A percentile compares a stretch with the other conserved stretches of the same genome.
phyloP scores from a whole-genome alignment of 2,113 vertebrate species.

The Melanotaenia duboulayi region DNA sequence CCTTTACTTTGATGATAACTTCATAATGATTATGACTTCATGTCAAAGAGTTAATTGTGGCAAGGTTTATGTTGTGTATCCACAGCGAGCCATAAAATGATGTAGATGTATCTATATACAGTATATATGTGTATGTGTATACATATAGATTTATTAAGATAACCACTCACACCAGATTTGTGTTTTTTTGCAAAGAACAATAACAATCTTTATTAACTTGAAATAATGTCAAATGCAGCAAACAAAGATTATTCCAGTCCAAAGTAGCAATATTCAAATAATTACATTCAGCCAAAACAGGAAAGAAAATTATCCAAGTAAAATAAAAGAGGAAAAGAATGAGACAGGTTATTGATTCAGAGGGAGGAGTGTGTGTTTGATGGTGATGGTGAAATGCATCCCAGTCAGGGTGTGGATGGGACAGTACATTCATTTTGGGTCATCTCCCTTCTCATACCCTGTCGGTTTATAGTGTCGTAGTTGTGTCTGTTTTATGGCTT shows the following conservation, averaged over 20 bases:
- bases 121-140: no score
- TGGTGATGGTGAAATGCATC: slow-evolving; percentile 37
- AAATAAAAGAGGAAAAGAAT: not conserved
- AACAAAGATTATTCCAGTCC: slow-evolving; percentile 74
- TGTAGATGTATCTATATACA: no score
- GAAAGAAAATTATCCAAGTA: slow-evolving; percentile 42
- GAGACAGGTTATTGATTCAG: slow-evolving; percentile 28
- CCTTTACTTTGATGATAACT: slow-evolving; percentile 47
- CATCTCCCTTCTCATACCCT: slow-evolving; percentile 21
- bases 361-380: slow-evolving; percentile 29
- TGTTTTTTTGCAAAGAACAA: slow-evolving; percentile 74
- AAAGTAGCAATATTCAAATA: slow-evolving; percentile 72
- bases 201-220: slow-evolving; percentile 75
- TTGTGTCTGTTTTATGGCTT: slow-evolving; percentile 57
- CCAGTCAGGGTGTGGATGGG: slow-evolving; percentile 10
- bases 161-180: slow-evolving; percentile 2
- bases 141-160: no score
- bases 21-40: slow-evolving; percentile 31
- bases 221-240: slow-evolving; percentile 81
- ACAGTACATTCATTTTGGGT: slow-evolving; percentile 63
- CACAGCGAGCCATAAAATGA: not conserved
- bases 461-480: slow-evolving; percentile 19
- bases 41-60: slow-evolving; percentile 41
- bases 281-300: slow-evolving; percentile 76
- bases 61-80: slow-evolving; percentile 38